Percentiles rank a stretch among this genome's conserved stretches.
Conservation (phyloP, 2,113 vertebrate species). For the Brachionichthys hirsutus region DNA sequence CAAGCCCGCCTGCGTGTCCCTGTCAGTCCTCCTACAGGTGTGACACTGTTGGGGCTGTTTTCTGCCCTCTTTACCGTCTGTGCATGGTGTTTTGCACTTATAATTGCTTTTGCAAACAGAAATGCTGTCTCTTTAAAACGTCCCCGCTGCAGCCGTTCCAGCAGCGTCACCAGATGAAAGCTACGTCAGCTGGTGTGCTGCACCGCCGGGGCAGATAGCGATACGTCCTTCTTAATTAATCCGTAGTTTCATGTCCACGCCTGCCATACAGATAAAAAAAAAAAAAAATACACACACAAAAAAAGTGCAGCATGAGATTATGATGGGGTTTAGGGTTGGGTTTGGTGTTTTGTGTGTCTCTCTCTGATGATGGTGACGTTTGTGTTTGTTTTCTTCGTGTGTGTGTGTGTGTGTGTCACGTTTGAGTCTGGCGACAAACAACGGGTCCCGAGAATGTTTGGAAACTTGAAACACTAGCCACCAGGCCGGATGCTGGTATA, state of each 20-base stretch:
- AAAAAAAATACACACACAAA: conserved; percentile 13
- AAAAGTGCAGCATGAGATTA: conserved; percentile 72
- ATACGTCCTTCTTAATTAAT: conserved; percentile 32
- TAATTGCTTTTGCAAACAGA: conserved; percentile 46
- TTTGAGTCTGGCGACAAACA: conserved; percentile 13
- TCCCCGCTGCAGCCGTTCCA: conserved; percentile 43
- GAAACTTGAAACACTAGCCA: conserved; percentile 29
- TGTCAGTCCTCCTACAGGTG: conserved; percentile 29
- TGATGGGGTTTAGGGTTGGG: conserved; percentile 34
- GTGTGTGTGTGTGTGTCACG: conserved; percentile 38
- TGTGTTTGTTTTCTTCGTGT: conserved; percentile 1
- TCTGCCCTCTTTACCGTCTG: conserved; percentile 47
- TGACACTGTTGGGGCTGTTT: conserved; percentile 30
- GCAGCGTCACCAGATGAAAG: conserved; percentile 41
- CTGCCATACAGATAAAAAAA: conserved; percentile 40
- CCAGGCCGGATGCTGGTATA: conserved; percentile 31
- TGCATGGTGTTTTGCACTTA: conserved; percentile 72
- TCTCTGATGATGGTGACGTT: conserved; percentile 76
- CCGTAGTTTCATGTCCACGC: conserved; percentile 33
- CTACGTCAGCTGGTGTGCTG: conserved; percentile 22
- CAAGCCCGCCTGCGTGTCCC: conserved; percentile 25
- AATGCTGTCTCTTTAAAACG: conserved; percentile 43
- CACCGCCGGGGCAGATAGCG: conserved; percentile 45
- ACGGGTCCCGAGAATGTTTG: conserved; percentile 21
- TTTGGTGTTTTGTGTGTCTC: conserved; percentile 58